These are phyloP conservation scores for Rhegmatorhina hoffmannsi DNA, from an alignment of 2,113 vertebrate species.

Conservation along the genomic window DNA sequence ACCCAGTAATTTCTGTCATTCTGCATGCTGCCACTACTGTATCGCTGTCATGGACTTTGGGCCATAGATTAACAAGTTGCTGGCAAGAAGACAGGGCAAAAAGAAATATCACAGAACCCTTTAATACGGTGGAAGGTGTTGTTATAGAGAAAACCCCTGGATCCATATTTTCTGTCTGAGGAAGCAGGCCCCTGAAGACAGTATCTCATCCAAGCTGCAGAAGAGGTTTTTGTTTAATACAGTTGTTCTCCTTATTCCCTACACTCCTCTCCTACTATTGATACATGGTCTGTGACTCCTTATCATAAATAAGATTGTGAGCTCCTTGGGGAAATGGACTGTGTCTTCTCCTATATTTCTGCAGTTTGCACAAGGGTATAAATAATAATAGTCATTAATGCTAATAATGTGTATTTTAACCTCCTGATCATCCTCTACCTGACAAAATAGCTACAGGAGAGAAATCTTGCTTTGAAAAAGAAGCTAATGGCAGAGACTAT, in stretches of 20 bases:
- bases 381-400: constrained; percentile 64
- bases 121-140: background rate
- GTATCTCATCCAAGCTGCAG: background rate
- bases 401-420: constrained; percentile 54
- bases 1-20: background rate
- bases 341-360: background rate
- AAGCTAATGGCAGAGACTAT: background rate
- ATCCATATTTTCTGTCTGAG: background rate
- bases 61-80: background rate
- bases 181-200: background rate
- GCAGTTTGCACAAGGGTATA: background rate
- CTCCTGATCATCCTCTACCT: constrained; percentile 20
- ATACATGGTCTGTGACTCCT: constrained; percentile 1
- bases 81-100: background rate
- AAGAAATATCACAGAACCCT: background rate
- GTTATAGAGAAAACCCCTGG: background rate
- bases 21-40: background rate
- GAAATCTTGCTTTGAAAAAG: background rate
- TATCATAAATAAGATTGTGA: constrained; percentile 39
- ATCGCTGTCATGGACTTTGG: background rate
- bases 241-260: background rate
- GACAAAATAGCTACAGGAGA: background rate
- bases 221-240: background rate
- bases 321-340: constrained; percentile 7
- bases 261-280: background rate